phyloP scores from a whole-genome alignment of 2,113 vertebrate species.

The Neodontobutis hainanensis region DNA sequence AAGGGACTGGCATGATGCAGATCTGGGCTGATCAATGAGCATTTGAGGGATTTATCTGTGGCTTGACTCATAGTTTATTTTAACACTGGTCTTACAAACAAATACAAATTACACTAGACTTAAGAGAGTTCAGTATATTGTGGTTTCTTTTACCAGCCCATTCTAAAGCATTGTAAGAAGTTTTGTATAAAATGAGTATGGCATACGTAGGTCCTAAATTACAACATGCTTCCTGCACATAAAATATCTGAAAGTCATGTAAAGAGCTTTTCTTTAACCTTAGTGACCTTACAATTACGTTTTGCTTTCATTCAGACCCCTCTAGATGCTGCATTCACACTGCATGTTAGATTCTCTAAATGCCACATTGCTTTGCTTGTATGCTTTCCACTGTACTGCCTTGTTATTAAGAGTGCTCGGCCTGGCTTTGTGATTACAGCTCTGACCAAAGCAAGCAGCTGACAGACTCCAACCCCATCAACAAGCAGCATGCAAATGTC shows the following conservation, averaged over 20 bases:
- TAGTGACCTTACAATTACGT: no score
- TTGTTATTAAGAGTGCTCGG: conserved; percentile 64
- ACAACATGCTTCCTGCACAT: conserved; percentile 44
- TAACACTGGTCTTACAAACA: no score
- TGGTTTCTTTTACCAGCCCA: no score
- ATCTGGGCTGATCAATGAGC: no score
- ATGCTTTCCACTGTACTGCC: conserved; percentile 28
- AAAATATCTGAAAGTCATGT: conserved; percentile 33
- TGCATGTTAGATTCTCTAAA: not conserved
- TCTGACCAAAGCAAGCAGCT: conserved; percentile 51
- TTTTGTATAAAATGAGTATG: no score
- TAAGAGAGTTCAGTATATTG: no score
- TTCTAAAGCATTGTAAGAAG: no score
- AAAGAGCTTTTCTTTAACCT: conserved; percentile 2
- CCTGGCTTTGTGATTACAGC: conserved; percentile 66
- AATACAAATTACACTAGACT: no score
- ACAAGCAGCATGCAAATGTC: conserved; percentile 62
- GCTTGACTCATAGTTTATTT: no score
- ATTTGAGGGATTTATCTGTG: conserved; percentile 18
- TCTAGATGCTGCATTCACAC: not conserved
- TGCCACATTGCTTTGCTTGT: conserved; percentile 1
- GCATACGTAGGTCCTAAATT: not conserved
- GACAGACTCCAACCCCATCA: conserved; percentile 52
- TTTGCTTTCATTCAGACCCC: no score
- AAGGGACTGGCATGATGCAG: no score